These are phyloP conservation scores for Origma solitaria DNA, from an alignment of 2,113 vertebrate genomes.

Conservation along the genomic window DNA sequence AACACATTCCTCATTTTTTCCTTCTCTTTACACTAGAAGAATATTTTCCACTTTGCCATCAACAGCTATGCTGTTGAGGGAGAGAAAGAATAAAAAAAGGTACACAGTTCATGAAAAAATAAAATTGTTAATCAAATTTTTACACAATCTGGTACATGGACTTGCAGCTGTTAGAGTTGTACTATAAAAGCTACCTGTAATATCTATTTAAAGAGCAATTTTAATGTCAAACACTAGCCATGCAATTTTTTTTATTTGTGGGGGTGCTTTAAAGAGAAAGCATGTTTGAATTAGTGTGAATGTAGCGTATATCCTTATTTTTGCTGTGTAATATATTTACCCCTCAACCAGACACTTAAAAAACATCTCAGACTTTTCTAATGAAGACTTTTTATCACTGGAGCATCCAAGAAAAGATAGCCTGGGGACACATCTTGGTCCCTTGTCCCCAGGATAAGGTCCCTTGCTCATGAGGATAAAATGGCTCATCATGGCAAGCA, in stretches of 20 bases:
- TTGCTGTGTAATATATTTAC: background rate
- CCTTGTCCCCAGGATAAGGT: background rate
- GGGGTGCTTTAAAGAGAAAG: background rate
- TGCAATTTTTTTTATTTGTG: background rate
- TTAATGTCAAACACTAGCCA: background rate
- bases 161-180: background rate
- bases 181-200: background rate
- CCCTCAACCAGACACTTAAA: background rate
- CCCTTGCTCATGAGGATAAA: background rate
- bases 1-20: background rate
- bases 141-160: background rate
- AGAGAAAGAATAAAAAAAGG: background rate
- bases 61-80: background rate
- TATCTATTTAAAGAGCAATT: background rate
- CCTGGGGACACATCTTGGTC: background rate
- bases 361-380: background rate
- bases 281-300: background rate
- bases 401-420: background rate
- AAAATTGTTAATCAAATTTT: constrained; percentile 21
- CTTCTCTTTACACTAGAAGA: background rate
- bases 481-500: background rate
- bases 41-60: background rate
- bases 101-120: background rate
- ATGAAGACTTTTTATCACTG: background rate
- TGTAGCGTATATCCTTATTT: background rate